Evolutionary conservation across 2,888 invertebrate species (phyloP).

Genomic region (Hylaea fasciaria): DNA sequence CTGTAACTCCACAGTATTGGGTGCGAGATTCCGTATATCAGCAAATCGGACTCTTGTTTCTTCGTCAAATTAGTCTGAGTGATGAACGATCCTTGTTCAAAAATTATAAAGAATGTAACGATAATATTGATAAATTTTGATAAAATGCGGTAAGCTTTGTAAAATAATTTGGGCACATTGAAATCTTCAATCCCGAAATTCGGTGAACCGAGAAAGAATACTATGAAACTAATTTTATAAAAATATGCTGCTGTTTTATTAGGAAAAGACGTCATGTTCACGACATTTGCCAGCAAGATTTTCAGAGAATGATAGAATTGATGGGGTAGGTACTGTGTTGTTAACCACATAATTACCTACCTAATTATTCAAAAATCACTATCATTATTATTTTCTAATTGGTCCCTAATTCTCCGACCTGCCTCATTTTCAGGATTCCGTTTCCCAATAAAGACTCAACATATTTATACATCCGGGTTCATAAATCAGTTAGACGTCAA

Average conservation of each 20-base stretch:
- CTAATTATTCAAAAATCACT: not conserved
- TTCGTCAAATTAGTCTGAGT: constrained; percentile 31
- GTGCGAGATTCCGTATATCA: constrained; percentile 31
- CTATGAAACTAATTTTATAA: constrained; percentile 27
- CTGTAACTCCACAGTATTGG: constrained; percentile 21
- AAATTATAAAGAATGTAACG: constrained; percentile 21
- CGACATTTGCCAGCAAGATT: not conserved
- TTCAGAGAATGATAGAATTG: not conserved
- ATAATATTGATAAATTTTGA: constrained; percentile 12
- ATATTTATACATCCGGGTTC: no score
- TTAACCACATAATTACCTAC: not conserved
- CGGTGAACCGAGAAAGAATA: constrained; percentile 34
- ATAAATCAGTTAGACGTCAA: no score
- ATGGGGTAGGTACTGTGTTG: not conserved
- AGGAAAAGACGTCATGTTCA: constrained; percentile 8
- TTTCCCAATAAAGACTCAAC: no score
- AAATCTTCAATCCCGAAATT: constrained; percentile 37
- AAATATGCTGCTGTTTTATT: constrained; percentile 34
- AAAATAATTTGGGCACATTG: constrained; percentile 16
- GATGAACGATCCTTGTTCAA: constrained; percentile 29
- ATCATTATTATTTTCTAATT: no score
- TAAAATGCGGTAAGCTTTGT: constrained; percentile 10
- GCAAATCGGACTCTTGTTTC: constrained; percentile 34
- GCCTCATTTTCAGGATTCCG: no score
- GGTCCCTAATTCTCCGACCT: no score